Evolutionary conservation across 53 echinoderm and acorn worm genomes (phyloP), one percentile per base, ranked within the genome.

Genomic region (Paelopatides confundens): DNA sequence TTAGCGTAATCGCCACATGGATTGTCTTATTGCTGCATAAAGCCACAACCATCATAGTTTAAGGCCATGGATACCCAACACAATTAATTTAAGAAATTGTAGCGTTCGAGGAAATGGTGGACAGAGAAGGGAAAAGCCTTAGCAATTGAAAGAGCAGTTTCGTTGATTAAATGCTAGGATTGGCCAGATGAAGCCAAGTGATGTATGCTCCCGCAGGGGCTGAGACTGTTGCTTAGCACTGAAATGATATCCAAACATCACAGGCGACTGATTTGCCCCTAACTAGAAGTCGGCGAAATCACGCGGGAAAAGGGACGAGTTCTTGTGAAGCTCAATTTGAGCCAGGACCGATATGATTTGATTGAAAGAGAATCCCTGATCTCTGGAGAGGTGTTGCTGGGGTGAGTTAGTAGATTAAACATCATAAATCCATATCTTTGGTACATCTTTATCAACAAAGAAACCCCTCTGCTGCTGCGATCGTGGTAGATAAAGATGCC

Each of bases 31-130:
- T 39, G 74, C 74, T 74, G 74, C 39, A 74, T 74, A 74, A 74
- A 74, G 39, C 74, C 74, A 35, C 46, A 74, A 74, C 74, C 38
- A 74, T 74, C 74, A 74, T 74, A 74, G 74, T 74, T 74, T 74
- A 74, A 74, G 74, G 74, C 74, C 74, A 74, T 74, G 74, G 74
- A 74, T 74, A 74, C 74, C n/a, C 39, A 74, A 74, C 74, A 74
- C 74, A 74, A 74, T 74, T 74, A 74, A 74, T 74, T 74, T 74
- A 39, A 74, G 74, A 74, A 74, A 74, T 74, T 74, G 74, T 74
- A 74, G 74, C 74, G 74, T 74, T 74, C 38, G 74, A 58, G 58
- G 74, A 74, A 74, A 46, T 74, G 46, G 40, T 46, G 40, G 74
- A 74, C 74, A 40, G 13, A 39, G 74, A 74, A 46, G 40, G 58